Conservation (phyloP, 2,888 invertebrate genomes). For the Brachynemurus nebulosus region DNA sequence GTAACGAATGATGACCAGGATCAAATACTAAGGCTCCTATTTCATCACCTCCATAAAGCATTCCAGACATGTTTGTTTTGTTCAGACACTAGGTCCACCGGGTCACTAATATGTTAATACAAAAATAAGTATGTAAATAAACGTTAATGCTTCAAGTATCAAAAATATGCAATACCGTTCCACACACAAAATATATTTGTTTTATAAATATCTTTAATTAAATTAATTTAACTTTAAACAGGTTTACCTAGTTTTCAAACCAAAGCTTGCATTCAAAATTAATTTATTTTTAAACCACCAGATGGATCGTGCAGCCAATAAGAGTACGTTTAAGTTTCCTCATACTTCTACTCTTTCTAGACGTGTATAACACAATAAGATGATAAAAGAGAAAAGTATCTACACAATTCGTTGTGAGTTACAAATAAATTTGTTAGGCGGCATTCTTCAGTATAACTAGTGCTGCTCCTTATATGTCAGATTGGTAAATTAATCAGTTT, state of each 20-base stretch:
- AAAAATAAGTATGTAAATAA: background rate
- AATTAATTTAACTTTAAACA: too few species aligned
- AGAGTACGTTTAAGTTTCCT: background rate
- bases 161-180: background rate
- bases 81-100: background rate
- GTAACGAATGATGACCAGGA: constrained; percentile 78
- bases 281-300: background rate
- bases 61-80: constrained; percentile 36
- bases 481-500: background rate
- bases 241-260: background rate
- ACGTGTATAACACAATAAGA: background rate
- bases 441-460: background rate
- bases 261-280: background rate
- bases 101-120: background rate
- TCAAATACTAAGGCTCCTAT: constrained; percentile 98
- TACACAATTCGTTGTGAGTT: background rate
- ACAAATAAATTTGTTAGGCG: background rate
- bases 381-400: background rate
- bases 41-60: constrained; percentile 91
- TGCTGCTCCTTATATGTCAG: constrained; percentile 2
- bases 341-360: background rate
- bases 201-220: too few species aligned
- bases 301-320: background rate
- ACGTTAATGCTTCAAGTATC: background rate
- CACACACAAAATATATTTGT: too few species aligned